Percentiles rank a stretch among this genome's conserved stretches.
Evolutionary conservation across 2,797 vertebrate species (phyloP).

Genomic region (Diplodus sargus): DNA sequence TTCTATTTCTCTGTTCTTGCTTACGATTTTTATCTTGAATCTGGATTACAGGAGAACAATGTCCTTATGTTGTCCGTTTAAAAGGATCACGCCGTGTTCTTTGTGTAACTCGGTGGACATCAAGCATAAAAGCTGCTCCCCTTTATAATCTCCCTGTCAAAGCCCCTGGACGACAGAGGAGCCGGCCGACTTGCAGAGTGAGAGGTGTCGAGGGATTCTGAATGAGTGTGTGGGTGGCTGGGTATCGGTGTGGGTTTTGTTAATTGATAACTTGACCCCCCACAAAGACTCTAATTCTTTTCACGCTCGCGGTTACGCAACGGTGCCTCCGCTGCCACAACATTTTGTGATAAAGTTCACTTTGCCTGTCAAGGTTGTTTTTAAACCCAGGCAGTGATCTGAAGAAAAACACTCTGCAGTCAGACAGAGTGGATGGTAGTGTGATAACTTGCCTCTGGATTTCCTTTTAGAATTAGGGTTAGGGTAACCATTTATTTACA

Average conservation of each 20-base stretch:
- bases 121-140: constrained; percentile 50
- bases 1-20: constrained; percentile 7
- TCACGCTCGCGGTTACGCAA: constrained; percentile 57
- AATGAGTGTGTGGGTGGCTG: constrained; percentile 41
- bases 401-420: background rate
- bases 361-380: constrained; percentile 16
- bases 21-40: constrained; percentile 55
- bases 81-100: constrained; percentile 53
- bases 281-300: constrained; percentile 54
- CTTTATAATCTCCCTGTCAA: constrained; percentile 63
- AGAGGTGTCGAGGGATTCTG: constrained; percentile 30
- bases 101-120: constrained; percentile 58
- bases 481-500: background rate
- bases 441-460: background rate
- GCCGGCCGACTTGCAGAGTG: constrained; percentile 42
- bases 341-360: constrained; percentile 60
- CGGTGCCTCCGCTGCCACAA: constrained; percentile 41
- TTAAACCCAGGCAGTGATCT: constrained; percentile 15
- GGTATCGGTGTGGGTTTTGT: constrained; percentile 54
- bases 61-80: constrained; percentile 45
- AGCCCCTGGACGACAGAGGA: constrained; percentile 52
- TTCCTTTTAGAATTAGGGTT: background rate
- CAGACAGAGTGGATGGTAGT: background rate
- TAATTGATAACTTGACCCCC: constrained; percentile 73
- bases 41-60: constrained; percentile 63